phyloP scores from a whole-genome alignment of 2,113 vertebrate genomes.

The Sardina pilchardus region DNA sequence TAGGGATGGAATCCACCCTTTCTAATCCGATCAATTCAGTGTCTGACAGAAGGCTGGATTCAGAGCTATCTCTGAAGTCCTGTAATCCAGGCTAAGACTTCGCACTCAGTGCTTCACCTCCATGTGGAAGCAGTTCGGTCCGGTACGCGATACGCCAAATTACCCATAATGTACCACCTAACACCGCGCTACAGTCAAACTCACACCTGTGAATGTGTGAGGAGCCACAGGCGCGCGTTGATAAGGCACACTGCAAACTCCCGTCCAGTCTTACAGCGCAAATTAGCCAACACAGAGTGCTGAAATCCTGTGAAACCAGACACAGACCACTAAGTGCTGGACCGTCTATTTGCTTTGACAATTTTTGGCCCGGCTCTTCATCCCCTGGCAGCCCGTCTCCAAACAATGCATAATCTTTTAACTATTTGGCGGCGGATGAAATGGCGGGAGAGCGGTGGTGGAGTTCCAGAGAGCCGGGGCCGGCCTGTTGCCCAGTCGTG shows the following conservation, averaged over 20 bases:
- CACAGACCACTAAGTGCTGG: constrained; percentile 15
- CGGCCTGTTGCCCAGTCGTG: constrained; percentile 36
- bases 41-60: constrained; percentile 72
- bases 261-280: constrained; percentile 22
- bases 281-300: constrained; percentile 6
- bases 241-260: constrained; percentile 35
- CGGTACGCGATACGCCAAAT: constrained; percentile 52
- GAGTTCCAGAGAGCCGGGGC: constrained; percentile 21
- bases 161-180: constrained; percentile 35
- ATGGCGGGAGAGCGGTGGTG: constrained; percentile 24
- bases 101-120: constrained; percentile 60
- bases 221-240: constrained; percentile 33
- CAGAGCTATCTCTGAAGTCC: constrained; percentile 67
- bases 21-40: constrained; percentile 78
- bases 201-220: constrained; percentile 32
- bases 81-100: constrained; percentile 78
- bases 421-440: constrained; percentile 36
- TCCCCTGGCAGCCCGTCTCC: constrained; percentile 23
- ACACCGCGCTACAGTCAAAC: constrained; percentile 29
- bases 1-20: constrained; percentile 68
- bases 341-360: constrained; percentile 8
- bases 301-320: not conserved
- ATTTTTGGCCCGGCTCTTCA: constrained; percentile 18
- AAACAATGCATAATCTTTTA: constrained; percentile 44
- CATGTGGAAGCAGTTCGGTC: constrained; percentile 50